These are phyloP conservation scores for Hirtodrosophila histrioides DNA, from an alignment of 2,888 invertebrate species.

Conservation along the genomic window DNA sequence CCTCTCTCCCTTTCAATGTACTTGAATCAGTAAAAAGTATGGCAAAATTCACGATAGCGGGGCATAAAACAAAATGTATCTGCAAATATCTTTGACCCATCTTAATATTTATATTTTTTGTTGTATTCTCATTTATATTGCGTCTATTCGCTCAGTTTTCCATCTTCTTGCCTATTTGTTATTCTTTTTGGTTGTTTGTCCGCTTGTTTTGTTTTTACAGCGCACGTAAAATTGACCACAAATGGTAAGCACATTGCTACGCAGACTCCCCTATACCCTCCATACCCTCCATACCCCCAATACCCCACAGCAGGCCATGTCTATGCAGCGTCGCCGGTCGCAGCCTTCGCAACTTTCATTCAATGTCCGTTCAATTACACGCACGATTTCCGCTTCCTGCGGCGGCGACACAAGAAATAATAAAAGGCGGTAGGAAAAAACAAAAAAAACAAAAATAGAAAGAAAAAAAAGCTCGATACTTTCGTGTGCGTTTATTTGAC, in stretches of 20 bases:
- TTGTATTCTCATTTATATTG: conserved; percentile 61
- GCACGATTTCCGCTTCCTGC: conserved; percentile 79
- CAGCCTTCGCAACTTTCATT: conserved; percentile 66
- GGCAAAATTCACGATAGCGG: conserved; percentile 33
- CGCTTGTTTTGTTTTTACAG: conserved; percentile 69
- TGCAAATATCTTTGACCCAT: conserved; percentile 62
- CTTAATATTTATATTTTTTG: conserved; percentile 65
- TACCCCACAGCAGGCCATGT: background rate
- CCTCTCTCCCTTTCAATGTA: background rate
- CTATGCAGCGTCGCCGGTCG: conserved; percentile 43
- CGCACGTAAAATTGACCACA: conserved; percentile 76
- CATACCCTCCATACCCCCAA: background rate
- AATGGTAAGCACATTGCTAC: conserved; percentile 45
- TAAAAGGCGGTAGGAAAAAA: conserved; percentile 33
- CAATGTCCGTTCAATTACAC: conserved; percentile 78
- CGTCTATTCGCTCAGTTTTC: conserved; percentile 36
- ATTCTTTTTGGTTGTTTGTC: conserved; percentile 8
- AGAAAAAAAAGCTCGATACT: conserved; percentile 39
- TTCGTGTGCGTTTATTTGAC: conserved; percentile 73
- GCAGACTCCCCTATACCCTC: too few species aligned
- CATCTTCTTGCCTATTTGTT: background rate
- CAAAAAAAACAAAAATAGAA: conserved; percentile 6
- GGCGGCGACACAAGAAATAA: conserved; percentile 61
- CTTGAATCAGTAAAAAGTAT: conserved; percentile 47
- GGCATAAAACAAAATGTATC: conserved; percentile 75